These are phyloP conservation scores for Leistus spinibarbis DNA, from an alignment of 2,888 invertebrate species.

Conservation along the genomic window DNA sequence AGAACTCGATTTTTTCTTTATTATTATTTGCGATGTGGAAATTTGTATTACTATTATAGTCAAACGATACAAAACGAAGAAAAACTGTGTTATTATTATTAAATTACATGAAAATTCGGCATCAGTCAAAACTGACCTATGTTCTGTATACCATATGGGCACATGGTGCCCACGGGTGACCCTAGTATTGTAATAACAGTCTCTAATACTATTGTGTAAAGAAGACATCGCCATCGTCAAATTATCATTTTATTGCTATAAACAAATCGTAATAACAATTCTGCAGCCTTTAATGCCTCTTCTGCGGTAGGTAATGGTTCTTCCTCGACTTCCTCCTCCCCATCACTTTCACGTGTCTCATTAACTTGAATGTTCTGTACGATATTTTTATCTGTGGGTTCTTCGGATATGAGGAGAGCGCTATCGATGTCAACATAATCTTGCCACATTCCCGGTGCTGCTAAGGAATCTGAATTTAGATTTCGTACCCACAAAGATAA, in stretches of 20 bases:
- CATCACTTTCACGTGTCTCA: slow-evolving; percentile 39
- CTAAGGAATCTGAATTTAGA: slow-evolving; percentile 30
- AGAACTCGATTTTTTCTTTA: too few species aligned
- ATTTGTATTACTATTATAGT: too few species aligned
- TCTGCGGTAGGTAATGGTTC: slow-evolving; percentile 39
- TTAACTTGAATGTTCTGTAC: slow-evolving; percentile 36
- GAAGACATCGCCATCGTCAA: slow-evolving; percentile 3
- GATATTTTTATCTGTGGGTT: slow-evolving; percentile 41
- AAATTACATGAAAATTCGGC: too few species aligned
- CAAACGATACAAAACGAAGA: too few species aligned
- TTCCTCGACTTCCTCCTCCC: slow-evolving; percentile 39
- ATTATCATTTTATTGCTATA: slow-evolving; percentile 38
- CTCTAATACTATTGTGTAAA: too few species aligned
- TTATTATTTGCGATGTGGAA: too few species aligned
- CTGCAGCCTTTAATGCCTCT: slow-evolving; percentile 38
- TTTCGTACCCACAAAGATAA: slow-evolving; percentile 37
- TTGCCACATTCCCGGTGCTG: slow-evolving; percentile 24
- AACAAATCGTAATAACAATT: slow-evolving; percentile 35
- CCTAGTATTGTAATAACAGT: too few species aligned
- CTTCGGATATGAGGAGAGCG: slow-evolving; percentile 31
- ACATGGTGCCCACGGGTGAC: too few species aligned
- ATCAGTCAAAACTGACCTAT: too few species aligned
- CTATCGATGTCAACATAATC: slow-evolving; percentile 39
- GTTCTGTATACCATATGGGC: too few species aligned
- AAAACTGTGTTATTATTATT: too few species aligned